phyloP scores from a whole-genome alignment of 2,797 vertebrate genomes.

The Poliocrania exsul region DNA sequence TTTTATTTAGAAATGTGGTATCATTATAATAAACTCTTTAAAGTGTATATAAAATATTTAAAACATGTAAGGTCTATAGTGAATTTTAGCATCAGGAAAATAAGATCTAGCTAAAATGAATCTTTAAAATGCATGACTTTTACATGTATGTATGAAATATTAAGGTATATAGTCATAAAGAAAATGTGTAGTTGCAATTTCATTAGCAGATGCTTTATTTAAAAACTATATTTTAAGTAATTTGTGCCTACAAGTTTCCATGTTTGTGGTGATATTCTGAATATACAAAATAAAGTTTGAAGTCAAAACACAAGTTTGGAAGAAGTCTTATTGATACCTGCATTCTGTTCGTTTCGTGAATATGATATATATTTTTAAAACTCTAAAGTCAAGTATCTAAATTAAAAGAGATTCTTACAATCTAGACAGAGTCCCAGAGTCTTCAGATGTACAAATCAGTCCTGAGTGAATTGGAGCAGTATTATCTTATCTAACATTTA shows the following conservation, averaged over 20 bases:
- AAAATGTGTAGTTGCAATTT: constrained; percentile 52
- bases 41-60: constrained; percentile 25
- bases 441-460: background rate
- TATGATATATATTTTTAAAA: background rate
- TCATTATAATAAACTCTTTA: constrained; percentile 22
- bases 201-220: constrained; percentile 72
- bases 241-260: constrained; percentile 77
- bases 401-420: background rate
- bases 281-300: constrained; percentile 76
- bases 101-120: background rate
- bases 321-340: background rate
- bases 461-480: background rate
- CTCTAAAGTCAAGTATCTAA: background rate
- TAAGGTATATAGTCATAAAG: constrained; percentile 42
- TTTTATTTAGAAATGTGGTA: constrained; percentile 50
- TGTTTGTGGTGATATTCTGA: constrained; percentile 73
- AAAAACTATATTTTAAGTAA: constrained; percentile 56
- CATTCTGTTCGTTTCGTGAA: background rate
- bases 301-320: constrained; percentile 14
- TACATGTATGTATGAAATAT: constrained; percentile 2
- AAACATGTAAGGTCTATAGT: background rate
- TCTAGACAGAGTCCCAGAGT: background rate
- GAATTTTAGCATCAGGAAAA: constrained; percentile 16
- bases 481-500: background rate
- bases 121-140: constrained; percentile 68